These are phyloP conservation scores for Cichlasoma orientale DNA, from an alignment of 2,797 vertebrate genomes.

Conservation along the genomic window DNA sequence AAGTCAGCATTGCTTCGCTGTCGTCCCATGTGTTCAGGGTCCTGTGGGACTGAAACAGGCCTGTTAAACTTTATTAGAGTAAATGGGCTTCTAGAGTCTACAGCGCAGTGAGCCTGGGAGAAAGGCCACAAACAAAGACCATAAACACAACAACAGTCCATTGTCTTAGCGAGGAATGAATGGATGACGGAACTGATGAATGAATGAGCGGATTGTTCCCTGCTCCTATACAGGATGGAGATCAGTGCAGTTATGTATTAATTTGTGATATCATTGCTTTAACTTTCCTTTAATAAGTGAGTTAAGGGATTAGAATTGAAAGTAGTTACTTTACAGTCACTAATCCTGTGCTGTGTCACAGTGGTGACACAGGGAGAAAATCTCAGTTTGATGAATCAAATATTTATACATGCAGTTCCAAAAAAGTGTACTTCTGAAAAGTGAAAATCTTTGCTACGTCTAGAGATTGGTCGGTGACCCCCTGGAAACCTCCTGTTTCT, in stretches of 20 bases:
- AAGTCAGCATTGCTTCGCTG: constrained; percentile 60
- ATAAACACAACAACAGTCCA: constrained; percentile 70
- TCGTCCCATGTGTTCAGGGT: constrained; percentile 43
- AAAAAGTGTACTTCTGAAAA: neutral
- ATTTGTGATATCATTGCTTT: neutral
- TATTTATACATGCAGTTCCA: neutral
- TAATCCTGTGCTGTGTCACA: neutral
- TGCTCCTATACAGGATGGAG: constrained; percentile 1
- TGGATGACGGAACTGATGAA: constrained; percentile 34
- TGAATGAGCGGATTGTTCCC: constrained; percentile 56
- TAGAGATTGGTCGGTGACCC: too few species aligned
- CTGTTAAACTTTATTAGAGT: constrained; percentile 75
- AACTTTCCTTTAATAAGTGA: neutral
- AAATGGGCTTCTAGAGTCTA: constrained; percentile 60
- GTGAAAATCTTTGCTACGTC: too few species aligned
- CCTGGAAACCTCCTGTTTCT: neutral
- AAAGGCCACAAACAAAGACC: constrained; percentile 53
- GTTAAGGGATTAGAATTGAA: neutral
- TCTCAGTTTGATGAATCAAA: neutral
- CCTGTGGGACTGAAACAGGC: constrained; percentile 55
- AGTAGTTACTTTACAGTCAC: neutral
- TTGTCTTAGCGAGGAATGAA: constrained; percentile 62
- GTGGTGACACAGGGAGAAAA: neutral
- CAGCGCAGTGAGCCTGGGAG: constrained; percentile 51
- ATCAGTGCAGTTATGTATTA: constrained; percentile 4